phyloP scores from a whole-genome alignment of 2,797 vertebrate genomes.

The Pseudochirops cupreus region DNA sequence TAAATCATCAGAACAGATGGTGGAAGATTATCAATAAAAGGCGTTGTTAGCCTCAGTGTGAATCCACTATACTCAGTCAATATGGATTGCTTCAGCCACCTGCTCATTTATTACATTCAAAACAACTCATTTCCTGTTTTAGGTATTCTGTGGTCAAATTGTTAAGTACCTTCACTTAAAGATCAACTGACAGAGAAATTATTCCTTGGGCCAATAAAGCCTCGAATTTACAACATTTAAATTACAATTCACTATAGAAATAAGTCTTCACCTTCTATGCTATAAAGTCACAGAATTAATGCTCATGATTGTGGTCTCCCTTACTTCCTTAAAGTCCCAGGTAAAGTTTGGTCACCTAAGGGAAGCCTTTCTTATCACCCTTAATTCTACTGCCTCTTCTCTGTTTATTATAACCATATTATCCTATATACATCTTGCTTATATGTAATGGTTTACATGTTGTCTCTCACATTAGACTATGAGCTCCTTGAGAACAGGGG shows the following conservation, averaged over 20 bases:
- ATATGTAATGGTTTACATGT: neutral
- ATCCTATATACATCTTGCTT: neutral
- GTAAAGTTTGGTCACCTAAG: neutral
- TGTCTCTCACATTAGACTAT: neutral
- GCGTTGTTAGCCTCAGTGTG: slow-evolving; percentile 79
- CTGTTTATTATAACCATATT: neutral
- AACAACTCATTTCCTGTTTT: slow-evolving; percentile 65
- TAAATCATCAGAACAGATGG: slow-evolving; percentile 87
- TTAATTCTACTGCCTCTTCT: neutral
- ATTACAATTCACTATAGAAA: neutral
- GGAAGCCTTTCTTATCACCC: neutral
- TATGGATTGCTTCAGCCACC: slow-evolving; percentile 74
- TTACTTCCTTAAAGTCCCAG: neutral
- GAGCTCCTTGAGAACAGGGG: neutral
- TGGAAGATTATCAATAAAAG: slow-evolving; percentile 84
- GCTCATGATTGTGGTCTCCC: neutral
- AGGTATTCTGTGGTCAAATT: slow-evolving; percentile 55
- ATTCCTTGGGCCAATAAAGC: slow-evolving; percentile 26
- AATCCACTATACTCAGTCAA: slow-evolving; percentile 77
- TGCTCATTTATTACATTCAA: slow-evolving; percentile 81
- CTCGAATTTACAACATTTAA: neutral
- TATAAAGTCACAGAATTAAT: neutral
- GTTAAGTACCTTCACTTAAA: slow-evolving; percentile 56
- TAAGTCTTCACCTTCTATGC: neutral
- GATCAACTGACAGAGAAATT: slow-evolving; percentile 49